These are phyloP conservation scores for Orcinus orca DNA, from an alignment of 2,113 vertebrate species.

Conservation along the genomic window DNA sequence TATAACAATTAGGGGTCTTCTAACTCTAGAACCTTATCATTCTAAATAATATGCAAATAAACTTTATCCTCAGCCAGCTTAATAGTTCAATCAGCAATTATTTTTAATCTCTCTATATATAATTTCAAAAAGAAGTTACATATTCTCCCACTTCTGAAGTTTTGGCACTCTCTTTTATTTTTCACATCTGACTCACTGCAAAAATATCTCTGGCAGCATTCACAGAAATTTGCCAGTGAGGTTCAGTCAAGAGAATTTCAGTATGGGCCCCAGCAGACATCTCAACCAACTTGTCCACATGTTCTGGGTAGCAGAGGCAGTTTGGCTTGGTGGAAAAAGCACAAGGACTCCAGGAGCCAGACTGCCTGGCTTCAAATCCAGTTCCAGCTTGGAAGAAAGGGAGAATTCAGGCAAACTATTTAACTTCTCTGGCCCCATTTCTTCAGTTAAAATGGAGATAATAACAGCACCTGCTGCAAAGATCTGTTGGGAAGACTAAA, in stretches of 20 bases:
- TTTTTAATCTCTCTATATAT: background rate
- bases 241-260: background rate
- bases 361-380: background rate
- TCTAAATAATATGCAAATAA: background rate
- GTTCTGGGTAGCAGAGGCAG: background rate
- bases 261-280: background rate
- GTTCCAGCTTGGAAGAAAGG: background rate
- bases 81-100: background rate
- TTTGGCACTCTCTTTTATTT: background rate
- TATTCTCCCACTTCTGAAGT: background rate
- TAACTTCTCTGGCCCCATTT: background rate
- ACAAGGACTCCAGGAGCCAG: background rate
- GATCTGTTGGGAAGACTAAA: background rate
- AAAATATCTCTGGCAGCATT: background rate
- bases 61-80: background rate
- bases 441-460: background rate
- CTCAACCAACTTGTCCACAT: background rate
- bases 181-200: background rate
- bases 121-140: conserved; percentile 21
- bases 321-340: background rate
- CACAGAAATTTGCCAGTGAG: background rate
- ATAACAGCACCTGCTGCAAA: background rate
- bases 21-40: background rate
- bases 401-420: background rate
- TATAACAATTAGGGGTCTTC: background rate